Evolutionary conservation across 2,888 invertebrate species (phyloP).

Genomic region (Acanthococcus lagerstroemiae): DNA sequence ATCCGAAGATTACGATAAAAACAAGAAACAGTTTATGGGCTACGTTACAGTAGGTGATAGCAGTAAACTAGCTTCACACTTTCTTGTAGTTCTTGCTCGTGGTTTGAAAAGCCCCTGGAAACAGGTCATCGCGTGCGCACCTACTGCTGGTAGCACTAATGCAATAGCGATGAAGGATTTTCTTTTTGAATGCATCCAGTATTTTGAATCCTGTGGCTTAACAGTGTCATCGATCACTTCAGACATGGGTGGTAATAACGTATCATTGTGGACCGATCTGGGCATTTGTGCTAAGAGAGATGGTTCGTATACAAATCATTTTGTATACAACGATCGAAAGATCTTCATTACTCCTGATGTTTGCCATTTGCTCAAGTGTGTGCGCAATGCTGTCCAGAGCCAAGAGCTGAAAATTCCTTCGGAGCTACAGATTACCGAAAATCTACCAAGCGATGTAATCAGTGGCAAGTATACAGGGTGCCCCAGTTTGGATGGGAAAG

Average conservation of each 20-base stretch:
- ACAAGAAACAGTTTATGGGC: neutral
- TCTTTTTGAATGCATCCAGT: neutral
- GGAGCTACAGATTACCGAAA: too few relatives aligned
- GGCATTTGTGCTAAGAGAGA: too few relatives aligned
- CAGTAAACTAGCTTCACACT: neutral
- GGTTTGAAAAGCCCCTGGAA: slow-evolving; percentile 4
- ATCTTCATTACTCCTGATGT: too few relatives aligned
- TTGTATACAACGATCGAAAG: too few relatives aligned
- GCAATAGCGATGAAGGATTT: neutral
- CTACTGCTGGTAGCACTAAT: neutral
- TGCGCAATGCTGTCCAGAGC: too few relatives aligned
- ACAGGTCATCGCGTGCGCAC: neutral
- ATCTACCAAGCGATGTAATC: too few relatives aligned
- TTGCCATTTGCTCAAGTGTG: too few relatives aligned
- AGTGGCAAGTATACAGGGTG: too few relatives aligned
- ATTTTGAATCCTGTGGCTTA: neutral
- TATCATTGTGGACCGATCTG: neutral
- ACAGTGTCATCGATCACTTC: neutral
- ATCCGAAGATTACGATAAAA: too few relatives aligned
- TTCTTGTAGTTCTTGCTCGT: neutral
- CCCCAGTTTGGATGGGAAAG: too few relatives aligned
- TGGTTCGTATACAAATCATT: too few relatives aligned
- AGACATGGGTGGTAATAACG: neutral
- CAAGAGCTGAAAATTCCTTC: too few relatives aligned
- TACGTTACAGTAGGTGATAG: neutral